Evolutionary conservation across 2,797 vertebrate species (phyloP).

Genomic region (Dallia pectoralis): DNA sequence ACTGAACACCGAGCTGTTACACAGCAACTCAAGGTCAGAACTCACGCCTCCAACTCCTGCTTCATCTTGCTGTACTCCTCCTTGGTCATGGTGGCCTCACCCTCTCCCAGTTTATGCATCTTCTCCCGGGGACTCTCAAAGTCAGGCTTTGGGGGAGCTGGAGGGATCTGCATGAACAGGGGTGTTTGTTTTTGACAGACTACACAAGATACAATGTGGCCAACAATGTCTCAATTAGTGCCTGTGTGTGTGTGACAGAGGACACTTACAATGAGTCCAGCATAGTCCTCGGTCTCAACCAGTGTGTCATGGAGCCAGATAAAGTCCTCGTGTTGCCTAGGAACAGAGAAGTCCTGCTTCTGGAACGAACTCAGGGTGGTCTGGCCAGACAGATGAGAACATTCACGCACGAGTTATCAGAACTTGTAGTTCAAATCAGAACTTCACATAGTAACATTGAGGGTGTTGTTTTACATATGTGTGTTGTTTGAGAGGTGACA

Average conservation of each 20-base stretch:
- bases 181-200: too few species aligned
- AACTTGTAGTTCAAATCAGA: too few species aligned
- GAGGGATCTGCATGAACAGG: conserved; percentile 81
- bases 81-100: conserved; percentile 96
- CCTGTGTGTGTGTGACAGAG: background rate
- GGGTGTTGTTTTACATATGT: too few species aligned
- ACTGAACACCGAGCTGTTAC: background rate
- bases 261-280: conserved; percentile 90
- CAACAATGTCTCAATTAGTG: background rate
- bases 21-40: conserved; percentile 25
- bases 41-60: conserved; percentile 97
- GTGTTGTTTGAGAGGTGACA: too few species aligned
- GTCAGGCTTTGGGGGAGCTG: conserved; percentile 91
- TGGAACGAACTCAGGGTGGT: conserved; percentile 90
- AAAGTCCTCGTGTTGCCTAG: conserved; percentile 96
- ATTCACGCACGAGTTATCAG: background rate
- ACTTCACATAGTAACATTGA: too few species aligned
- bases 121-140: conserved; percentile 96
- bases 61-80: conserved; percentile 99
- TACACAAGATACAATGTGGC: background rate
- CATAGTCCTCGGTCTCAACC: conserved; percentile 92
- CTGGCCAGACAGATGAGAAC: conserved; percentile 62
- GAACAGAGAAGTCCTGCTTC: conserved; percentile 91
- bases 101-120: conserved; percentile 97
- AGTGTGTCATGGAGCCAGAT: conserved; percentile 94